These are phyloP conservation scores for Halcyon senegalensis DNA, from an alignment of 2,113 vertebrate species.

Conservation along the genomic window DNA sequence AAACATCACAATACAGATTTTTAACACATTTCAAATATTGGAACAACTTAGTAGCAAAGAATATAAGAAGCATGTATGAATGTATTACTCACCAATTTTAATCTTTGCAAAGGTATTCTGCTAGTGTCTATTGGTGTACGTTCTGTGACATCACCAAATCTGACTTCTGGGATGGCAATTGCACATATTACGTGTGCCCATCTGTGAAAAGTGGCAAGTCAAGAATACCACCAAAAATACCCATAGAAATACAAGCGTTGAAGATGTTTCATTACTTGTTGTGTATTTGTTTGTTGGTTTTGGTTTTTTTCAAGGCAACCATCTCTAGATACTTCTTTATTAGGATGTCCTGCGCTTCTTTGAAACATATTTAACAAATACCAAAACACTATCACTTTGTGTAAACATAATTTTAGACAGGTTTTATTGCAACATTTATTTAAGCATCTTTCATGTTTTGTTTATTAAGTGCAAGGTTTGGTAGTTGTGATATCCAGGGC, in stretches of 20 bases:
- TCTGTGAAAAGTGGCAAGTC: slow-evolving; percentile 77
- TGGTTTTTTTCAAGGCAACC: not conserved
- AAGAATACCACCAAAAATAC: slow-evolving; percentile 47
- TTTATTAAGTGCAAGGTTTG: not conserved
- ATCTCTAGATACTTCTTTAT: not conserved
- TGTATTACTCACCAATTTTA: slow-evolving; percentile 89
- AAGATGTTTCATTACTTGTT: not conserved
- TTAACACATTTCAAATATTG: not conserved
- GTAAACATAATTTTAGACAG: not conserved
- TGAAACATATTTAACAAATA: not conserved
- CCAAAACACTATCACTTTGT: not conserved
- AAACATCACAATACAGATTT: not conserved
- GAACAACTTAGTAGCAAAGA: slow-evolving; percentile 16
- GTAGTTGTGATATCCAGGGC: not conserved
- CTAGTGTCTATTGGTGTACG: slow-evolving; percentile 91
- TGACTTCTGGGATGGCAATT: slow-evolving; percentile 92
- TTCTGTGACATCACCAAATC: slow-evolving; percentile 88
- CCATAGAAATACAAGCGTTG: not conserved
- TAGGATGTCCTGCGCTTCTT: not conserved
- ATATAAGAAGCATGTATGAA: slow-evolving; percentile 36
- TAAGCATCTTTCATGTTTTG: not conserved
- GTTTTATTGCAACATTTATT: not conserved
- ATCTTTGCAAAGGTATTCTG: slow-evolving; percentile 91
- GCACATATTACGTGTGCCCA: slow-evolving; percentile 97
- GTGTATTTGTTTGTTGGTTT: not conserved